Evolutionary conservation across 2,113 vertebrate genomes (phyloP).

Genomic region (Charina bottae): DNA sequence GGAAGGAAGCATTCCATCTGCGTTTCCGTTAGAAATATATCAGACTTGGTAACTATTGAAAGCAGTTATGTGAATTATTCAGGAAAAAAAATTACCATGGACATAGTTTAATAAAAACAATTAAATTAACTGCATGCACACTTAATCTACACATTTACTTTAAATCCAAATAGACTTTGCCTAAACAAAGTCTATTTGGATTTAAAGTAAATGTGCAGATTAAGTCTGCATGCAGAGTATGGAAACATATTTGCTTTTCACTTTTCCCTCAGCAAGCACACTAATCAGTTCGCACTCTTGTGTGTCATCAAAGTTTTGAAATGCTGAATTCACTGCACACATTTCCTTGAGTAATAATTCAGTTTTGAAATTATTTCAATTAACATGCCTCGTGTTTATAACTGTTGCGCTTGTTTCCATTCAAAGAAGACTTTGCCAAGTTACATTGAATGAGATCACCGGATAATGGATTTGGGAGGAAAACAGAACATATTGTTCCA

Average conservation of each 20-base stretch:
- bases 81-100: constrained; percentile 62
- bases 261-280: constrained; percentile 39
- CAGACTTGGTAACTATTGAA: constrained; percentile 54
- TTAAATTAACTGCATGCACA: constrained; percentile 28
- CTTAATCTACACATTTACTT: no score
- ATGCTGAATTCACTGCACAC: constrained; percentile 40
- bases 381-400: constrained; percentile 38
- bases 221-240: constrained; percentile 26
- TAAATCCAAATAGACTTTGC: background rate
- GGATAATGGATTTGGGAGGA: constrained; percentile 18
- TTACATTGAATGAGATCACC: constrained; percentile 24
- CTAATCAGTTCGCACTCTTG: constrained; percentile 36
- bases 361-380: constrained; percentile 32
- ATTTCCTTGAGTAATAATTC: constrained; percentile 31
- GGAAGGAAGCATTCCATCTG: constrained; percentile 42
- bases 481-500: constrained; percentile 6
- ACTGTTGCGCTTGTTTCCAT: constrained; percentile 50
- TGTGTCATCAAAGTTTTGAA: constrained; percentile 9
- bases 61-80: constrained; percentile 71
- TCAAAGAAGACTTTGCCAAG: constrained; percentile 35
- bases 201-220: constrained; percentile 42
- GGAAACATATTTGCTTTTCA: constrained; percentile 21
- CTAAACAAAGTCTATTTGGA: constrained; percentile 43
- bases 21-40: constrained; percentile 48
- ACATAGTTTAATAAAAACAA: constrained; percentile 60